Conservation (phyloP, 2,888 invertebrate species). For the Dugesia japonica region DNA sequence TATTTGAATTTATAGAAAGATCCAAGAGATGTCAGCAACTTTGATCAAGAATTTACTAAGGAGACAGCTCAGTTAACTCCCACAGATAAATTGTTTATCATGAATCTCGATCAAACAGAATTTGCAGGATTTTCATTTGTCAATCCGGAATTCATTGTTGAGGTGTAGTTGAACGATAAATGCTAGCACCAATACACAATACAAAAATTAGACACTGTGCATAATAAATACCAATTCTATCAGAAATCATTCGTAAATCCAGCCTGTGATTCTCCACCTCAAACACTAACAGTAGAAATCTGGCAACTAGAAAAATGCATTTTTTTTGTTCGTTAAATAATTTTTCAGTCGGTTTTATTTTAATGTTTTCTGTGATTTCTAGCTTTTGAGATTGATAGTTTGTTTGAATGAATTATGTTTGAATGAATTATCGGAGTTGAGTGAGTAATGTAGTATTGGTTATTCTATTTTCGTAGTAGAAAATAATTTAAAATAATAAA, state of each 20-base stretch:
- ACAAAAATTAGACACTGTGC: neutral
- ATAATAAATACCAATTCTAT: neutral
- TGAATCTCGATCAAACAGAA: slow-evolving; percentile 98
- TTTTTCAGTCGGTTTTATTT: slow-evolving; percentile 20
- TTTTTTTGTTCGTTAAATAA: neutral
- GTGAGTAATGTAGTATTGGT: neutral
- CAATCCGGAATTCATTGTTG: slow-evolving; percentile 89
- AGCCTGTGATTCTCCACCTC: neutral
- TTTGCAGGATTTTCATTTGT: slow-evolving; percentile 96
- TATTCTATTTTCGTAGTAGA: slow-evolving; percentile 1
- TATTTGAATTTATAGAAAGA: no score
- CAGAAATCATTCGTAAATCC: neutral
- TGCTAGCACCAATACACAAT: neutral
- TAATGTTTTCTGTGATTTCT: neutral
- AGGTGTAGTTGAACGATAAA: slow-evolving; percentile 54
- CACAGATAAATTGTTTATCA: slow-evolving; percentile 97
- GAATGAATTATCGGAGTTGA: neutral
- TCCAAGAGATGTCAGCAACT: slow-evolving; percentile 93
- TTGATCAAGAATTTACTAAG: slow-evolving; percentile 94
- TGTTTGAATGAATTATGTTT: no score
- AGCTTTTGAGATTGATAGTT: neutral
- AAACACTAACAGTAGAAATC: neutral
- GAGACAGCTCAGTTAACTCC: slow-evolving; percentile 72
- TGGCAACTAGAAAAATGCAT: slow-evolving; percentile 12
- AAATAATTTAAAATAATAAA: no score